Conservation (phyloP, 2,113 vertebrate species). For the Phalacrocorax carbo region DNA sequence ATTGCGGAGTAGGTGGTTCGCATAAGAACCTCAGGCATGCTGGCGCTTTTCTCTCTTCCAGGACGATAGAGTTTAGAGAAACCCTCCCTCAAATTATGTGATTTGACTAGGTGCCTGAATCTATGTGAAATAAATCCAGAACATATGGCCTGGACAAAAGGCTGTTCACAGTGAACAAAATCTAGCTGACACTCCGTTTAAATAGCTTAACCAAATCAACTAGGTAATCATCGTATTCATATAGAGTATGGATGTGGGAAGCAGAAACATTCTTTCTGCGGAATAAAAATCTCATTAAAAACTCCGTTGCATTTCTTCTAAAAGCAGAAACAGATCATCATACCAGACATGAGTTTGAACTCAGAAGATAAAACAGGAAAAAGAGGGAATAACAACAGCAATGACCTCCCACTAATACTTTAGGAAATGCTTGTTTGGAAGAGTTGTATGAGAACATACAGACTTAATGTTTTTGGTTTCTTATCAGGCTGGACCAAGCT, state of each 20-base stretch:
- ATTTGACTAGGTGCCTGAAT: background rate
- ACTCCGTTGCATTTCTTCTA: background rate
- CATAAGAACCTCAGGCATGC: background rate
- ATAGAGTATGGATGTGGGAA: background rate
- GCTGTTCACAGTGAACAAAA: background rate
- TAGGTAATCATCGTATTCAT: background rate
- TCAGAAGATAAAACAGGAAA: background rate
- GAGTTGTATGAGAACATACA: conserved; percentile 24
- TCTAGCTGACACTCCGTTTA: background rate
- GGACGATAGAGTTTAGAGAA: background rate
- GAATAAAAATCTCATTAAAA: background rate
- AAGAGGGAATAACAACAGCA: background rate
- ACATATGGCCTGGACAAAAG: background rate
- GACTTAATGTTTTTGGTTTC: background rate
- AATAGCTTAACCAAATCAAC: background rate
- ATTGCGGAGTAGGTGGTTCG: background rate
- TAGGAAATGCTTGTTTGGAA: conserved; percentile 52
- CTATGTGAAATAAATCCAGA: background rate
- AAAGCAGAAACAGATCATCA: background rate
- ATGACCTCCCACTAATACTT: background rate
- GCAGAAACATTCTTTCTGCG: background rate
- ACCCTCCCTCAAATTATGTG: background rate
- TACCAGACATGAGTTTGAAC: background rate
- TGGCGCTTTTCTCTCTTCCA: background rate
- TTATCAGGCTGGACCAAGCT: conserved; percentile 40